A percentile compares a stretch with the other conserved stretches of the same genome.
Evolutionary conservation across 2,113 vertebrate species (phyloP).

Genomic region (Seriola dumerili): DNA sequence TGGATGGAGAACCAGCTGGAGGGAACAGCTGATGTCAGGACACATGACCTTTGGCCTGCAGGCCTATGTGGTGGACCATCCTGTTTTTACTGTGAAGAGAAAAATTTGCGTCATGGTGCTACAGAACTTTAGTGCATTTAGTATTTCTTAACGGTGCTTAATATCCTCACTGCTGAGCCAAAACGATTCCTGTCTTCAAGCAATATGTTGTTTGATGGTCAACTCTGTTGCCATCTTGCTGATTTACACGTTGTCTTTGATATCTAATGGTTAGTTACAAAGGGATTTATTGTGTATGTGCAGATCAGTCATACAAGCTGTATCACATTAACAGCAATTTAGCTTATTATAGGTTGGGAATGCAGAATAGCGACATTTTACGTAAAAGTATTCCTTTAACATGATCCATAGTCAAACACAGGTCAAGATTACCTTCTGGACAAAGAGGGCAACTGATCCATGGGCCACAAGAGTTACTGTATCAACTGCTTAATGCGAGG

Average conservation of each 20-base stretch:
- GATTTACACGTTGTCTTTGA: background rate
- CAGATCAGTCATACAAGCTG: background rate
- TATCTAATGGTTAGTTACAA: background rate
- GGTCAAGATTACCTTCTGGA: background rate
- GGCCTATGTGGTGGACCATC: conserved; percentile 30
- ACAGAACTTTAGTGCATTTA: conserved; percentile 13
- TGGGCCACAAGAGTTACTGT: background rate
- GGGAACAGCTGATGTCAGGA: conserved; percentile 38
- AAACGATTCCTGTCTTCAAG: conserved; percentile 1
- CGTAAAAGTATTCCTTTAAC: background rate
- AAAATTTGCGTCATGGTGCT: background rate
- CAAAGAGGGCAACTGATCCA: background rate
- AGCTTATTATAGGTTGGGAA: background rate
- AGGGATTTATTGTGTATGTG: conserved; percentile 6
- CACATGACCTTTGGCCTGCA: conserved; percentile 9
- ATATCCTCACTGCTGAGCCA: conserved; percentile 3
- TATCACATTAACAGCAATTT: background rate
- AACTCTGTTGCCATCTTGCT: background rate
- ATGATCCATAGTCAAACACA: background rate
- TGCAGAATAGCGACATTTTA: background rate
- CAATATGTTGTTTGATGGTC: conserved; percentile 1
- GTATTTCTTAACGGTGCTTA: conserved; percentile 21
- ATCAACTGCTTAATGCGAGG: background rate
- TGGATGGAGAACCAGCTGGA: conserved; percentile 17
- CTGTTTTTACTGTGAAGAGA: conserved; percentile 32